Evolutionary conservation across 1,140 invertebrate species (phyloP).

Genomic region (Thalassaphorura encarpata): DNA sequence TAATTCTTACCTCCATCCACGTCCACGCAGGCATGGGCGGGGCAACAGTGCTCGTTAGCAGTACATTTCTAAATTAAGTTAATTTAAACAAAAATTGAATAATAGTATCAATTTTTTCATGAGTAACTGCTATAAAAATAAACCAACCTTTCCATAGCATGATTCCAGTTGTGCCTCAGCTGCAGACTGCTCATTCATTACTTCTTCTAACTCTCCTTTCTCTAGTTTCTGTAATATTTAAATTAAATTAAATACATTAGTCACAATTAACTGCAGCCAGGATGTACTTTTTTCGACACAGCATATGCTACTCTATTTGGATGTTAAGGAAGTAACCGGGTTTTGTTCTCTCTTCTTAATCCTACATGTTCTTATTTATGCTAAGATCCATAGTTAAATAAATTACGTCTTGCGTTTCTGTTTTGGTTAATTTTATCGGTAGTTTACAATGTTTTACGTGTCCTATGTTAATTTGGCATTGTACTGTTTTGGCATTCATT

Average conservation of each 20-base stretch:
- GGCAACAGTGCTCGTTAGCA: slow-evolving; percentile 65
- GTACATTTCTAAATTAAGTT: slow-evolving; percentile 48
- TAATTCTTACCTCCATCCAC: slow-evolving; percentile 50
- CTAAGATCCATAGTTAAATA: too few relatives aligned
- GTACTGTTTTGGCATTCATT: too few relatives aligned
- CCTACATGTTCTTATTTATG: too few relatives aligned
- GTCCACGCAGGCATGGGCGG: slow-evolving; percentile 59
- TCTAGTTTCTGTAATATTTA: slow-evolving; percentile 25
- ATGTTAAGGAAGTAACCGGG: too few relatives aligned
- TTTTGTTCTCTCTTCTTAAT: not conserved
- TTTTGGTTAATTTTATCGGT: too few relatives aligned
- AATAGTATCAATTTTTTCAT: not conserved
- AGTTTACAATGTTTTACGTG: too few relatives aligned
- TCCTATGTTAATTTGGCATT: too few relatives aligned
- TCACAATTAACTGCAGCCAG: too few relatives aligned
- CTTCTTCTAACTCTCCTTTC: slow-evolving; percentile 31
- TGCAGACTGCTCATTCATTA: slow-evolving; percentile 25
- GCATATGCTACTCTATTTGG: too few relatives aligned
- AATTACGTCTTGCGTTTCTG: too few relatives aligned
- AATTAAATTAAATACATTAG: slow-evolving; percentile 7
- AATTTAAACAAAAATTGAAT: not conserved
- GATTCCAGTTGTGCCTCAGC: slow-evolving; percentile 20
- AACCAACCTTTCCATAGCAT: slow-evolving; percentile 26
- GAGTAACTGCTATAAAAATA: not conserved
- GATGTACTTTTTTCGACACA: too few relatives aligned